A percentile compares a stretch with the other conserved stretches of the same genome.
Conservation (phyloP, 2,797 vertebrate species). For the Caiman crocodilus region DNA sequence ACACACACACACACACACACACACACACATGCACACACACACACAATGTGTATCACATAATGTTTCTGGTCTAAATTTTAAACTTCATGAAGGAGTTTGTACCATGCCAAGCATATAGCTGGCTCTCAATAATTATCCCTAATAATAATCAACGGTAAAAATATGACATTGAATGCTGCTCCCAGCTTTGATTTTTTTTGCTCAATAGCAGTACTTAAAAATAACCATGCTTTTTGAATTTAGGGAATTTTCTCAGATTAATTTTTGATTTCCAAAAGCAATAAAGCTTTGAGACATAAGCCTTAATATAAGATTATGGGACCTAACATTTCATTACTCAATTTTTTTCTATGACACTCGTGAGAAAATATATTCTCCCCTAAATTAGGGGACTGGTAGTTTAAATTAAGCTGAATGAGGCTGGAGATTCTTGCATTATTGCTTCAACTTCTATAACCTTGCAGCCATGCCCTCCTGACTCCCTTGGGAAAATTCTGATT, state of each 20-base stretch:
- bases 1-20: too few species aligned
- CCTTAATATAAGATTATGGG: constrained; percentile 53
- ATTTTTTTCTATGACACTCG: constrained; percentile 40
- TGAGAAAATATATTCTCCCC: constrained; percentile 39
- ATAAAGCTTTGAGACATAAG: constrained; percentile 28
- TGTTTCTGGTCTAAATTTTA: constrained; percentile 4
- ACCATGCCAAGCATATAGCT: background rate
- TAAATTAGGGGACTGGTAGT: constrained; percentile 15
- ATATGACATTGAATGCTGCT: background rate
- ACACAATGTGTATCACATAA: background rate
- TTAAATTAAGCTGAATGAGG: background rate
- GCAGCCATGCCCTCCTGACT: constrained; percentile 26
- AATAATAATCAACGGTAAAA: constrained; percentile 7
- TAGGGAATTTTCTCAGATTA: constrained; percentile 16
- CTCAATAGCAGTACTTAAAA: background rate
- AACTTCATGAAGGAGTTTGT: background rate
- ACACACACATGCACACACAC: background rate
- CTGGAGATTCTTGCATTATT: constrained; percentile 61
- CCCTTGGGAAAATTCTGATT: constrained; percentile 49
- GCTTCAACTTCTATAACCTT: constrained; percentile 53
- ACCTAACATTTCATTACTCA: constrained; percentile 53
- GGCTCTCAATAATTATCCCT: background rate
- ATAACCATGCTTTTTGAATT: background rate
- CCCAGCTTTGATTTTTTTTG: background rate
- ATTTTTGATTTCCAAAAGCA: constrained; percentile 51